Base-by-base conservation (phyloP, 2,888 invertebrate species). In the Ectropis crepuscularia region DNA sequence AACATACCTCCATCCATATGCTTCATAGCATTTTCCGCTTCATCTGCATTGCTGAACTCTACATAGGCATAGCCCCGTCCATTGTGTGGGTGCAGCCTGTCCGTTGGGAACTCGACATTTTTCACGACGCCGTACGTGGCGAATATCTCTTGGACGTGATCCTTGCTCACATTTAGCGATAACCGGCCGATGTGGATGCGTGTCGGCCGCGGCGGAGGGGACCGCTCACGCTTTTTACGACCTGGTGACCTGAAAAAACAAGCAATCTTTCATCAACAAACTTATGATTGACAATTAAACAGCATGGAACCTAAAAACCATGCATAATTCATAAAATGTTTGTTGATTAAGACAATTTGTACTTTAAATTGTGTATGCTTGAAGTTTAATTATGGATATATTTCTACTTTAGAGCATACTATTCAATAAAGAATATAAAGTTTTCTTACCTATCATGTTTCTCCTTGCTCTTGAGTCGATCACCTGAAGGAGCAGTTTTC, bases 1-100 rank as follows among this genome's bases (percentile, higher is more conserved):
- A n/a, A 9, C 10, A 55, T 90, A 95, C 97, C 99, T 83, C 99
- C 99, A 90, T 99, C 99, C 99, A 99, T 99, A 82, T 99, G 98
- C 87, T 99, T 99, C 96, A 99, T 98, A 0, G 99, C 99, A 86
- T 98, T 98, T 85, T 99, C 99, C 16, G 99, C 99, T 87, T 99
- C 99, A 74, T 99, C 99, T 0, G 98, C 94, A 59, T 96, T 97
- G 71, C 95, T 96, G 88, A 97, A 99, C 81, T 99, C 99, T 2
- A 99, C 97, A 86, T 99, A 99, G 9, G 98, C 98, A 87, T 97
- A 97, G 0, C 99, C 98, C 38, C 97, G 95, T n/a, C 97, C 97
- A 74, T 97, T 95, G 80, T 97, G 96, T 0, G 96, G 95, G 87
- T 99, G 99, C 60, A 96, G 93, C 70, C 98, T 95, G 80, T 99